phyloP scores from a whole-genome alignment of 2,113 vertebrate species.

The Ginglymostoma cirratum region DNA sequence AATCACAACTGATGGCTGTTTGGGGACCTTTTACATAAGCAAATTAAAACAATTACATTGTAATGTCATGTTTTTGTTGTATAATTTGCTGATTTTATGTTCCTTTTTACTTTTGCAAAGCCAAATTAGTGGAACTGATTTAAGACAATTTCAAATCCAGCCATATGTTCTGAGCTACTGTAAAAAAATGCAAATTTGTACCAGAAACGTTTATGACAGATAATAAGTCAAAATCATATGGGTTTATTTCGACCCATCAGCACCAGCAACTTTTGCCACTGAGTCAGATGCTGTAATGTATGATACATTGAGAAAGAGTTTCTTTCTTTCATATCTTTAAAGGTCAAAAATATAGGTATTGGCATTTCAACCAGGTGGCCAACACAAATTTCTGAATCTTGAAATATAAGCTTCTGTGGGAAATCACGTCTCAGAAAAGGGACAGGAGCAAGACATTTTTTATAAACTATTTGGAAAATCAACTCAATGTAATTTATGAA shows the following conservation, averaged over 20 bases:
- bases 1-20: slow-evolving; percentile 29
- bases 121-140: slow-evolving; percentile 14
- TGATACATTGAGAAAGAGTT: not conserved
- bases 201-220: not conserved
- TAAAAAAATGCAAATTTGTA: not conserved
- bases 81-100: slow-evolving; percentile 28
- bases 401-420: not conserved
- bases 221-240: slow-evolving; percentile 2
- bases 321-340: not conserved
- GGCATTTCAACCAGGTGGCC: not conserved
- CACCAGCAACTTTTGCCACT: not conserved
- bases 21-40: slow-evolving; percentile 26
- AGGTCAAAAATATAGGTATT: not conserved
- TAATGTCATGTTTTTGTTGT: slow-evolving; percentile 28
- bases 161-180: not conserved
- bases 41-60: slow-evolving; percentile 12
- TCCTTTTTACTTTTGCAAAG: slow-evolving; percentile 27
- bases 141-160: not conserved
- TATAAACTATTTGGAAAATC: not conserved
- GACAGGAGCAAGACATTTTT: too few relatives aligned
- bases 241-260: not conserved
- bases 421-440: not conserved
- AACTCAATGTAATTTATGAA: not conserved
- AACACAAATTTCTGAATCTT: not conserved
- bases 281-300: not conserved